Evolutionary conservation across 2,888 invertebrate species (phyloP).

Genomic region (Byasa hedistus): DNA sequence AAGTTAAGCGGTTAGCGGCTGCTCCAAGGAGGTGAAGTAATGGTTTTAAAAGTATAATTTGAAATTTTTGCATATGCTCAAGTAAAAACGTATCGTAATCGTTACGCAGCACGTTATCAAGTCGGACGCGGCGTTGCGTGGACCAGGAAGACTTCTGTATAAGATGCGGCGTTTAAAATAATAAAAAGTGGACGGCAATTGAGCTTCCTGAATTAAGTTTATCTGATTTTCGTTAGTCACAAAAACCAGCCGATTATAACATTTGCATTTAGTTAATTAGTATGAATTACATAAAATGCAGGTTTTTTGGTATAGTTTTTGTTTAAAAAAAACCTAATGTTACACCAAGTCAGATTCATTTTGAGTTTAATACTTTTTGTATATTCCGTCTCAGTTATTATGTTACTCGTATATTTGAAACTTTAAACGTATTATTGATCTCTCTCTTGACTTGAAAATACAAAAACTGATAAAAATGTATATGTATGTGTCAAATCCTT

Average conservation of each 20-base stretch:
- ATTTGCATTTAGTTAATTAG: neutral
- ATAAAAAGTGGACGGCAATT: neutral
- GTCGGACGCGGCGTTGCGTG: constrained; percentile 23
- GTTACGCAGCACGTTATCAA: constrained; percentile 19
- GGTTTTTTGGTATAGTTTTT: neutral
- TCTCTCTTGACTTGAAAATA: too few relatives aligned
- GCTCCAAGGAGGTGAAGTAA: too few relatives aligned
- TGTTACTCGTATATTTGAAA: too few relatives aligned
- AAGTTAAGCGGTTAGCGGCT: too few relatives aligned
- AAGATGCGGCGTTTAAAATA: neutral
- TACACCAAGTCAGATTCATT: neutral
- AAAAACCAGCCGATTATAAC: constrained; percentile 1
- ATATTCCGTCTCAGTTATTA: neutral
- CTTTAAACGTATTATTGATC: too few relatives aligned
- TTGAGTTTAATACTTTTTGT: neutral
- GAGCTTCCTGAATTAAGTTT: constrained; percentile 3
- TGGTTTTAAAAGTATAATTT: neutral
- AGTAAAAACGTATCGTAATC: constrained; percentile 3
- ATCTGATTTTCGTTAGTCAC: neutral
- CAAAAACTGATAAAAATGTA: too few relatives aligned
- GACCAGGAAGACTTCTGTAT: constrained; percentile 10
- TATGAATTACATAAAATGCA: neutral
- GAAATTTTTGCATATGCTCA: neutral
- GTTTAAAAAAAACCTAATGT: neutral
- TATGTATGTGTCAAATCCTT: too few relatives aligned